A percentile compares a stretch with the other conserved stretches of the same genome.
Evolutionary conservation across 2,888 invertebrate species (phyloP).

Genomic region (Hipparchia semele): DNA sequence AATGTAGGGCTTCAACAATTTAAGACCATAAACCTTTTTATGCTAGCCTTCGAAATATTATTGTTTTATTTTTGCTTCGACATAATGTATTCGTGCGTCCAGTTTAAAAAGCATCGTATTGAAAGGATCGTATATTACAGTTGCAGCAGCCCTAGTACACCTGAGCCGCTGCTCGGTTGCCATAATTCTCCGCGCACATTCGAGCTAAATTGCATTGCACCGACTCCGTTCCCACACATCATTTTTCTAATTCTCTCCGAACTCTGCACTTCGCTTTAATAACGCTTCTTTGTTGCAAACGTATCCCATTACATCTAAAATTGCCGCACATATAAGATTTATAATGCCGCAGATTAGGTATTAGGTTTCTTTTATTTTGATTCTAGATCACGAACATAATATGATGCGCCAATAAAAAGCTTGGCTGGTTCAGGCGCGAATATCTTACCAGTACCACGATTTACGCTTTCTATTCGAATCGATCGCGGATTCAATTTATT

Average conservation of each 20-base stretch:
- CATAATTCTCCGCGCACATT: conserved; percentile 74
- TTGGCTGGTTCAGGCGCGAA: conserved; percentile 32
- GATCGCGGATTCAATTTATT: conserved; percentile 50
- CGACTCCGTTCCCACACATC: conserved; percentile 74
- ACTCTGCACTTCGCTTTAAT: conserved; percentile 63
- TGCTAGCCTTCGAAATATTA: background rate
- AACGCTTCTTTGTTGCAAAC: conserved; percentile 51
- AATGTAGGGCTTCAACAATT: conserved; percentile 29
- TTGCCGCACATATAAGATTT: conserved; percentile 30
- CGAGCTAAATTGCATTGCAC: conserved; percentile 68
- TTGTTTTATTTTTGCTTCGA: conserved; percentile 6
- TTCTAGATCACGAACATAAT: conserved; percentile 31
- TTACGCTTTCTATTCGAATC: conserved; percentile 48
- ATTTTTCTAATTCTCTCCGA: conserved; percentile 72
- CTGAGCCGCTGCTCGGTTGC: conserved; percentile 62
- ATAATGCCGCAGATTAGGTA: conserved; percentile 25
- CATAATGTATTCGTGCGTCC: conserved; percentile 15
- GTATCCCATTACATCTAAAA: conserved; percentile 43
- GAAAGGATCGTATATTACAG: conserved; percentile 33
- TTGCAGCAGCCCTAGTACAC: conserved; percentile 58
- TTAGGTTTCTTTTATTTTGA: conserved; percentile 31
- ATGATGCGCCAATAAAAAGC: conserved; percentile 28
- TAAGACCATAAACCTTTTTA: conserved; percentile 9
- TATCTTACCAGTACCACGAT: conserved; percentile 41
- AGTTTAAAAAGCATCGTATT: conserved; percentile 18